These are phyloP conservation scores for Ptychodera flava DNA, from an alignment of 35 echinoderm and acorn worm species.

Conservation along the genomic window DNA sequence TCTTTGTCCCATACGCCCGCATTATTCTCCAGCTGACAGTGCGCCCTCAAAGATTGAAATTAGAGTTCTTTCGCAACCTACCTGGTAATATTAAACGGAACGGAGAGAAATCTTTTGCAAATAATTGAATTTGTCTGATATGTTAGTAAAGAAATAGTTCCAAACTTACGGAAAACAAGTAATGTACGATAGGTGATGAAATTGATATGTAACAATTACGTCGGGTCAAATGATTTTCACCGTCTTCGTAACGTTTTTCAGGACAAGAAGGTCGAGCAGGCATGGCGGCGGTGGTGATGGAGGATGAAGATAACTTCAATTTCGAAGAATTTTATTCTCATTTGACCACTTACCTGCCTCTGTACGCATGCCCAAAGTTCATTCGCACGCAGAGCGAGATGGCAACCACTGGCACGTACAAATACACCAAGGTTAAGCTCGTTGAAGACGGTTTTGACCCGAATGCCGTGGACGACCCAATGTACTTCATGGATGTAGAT, in stretches of 20 bases:
- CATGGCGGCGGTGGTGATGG: slow-evolving; percentile 27
- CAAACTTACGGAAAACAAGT: too few relatives aligned
- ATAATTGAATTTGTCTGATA: too few relatives aligned
- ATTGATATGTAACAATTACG: too few relatives aligned
- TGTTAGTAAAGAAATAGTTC: too few relatives aligned
- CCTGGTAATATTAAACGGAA: too few relatives aligned
- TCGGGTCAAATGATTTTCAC: too few relatives aligned
- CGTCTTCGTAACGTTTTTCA: not conserved
- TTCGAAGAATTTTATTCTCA: slow-evolving; percentile 39
- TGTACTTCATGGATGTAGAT: slow-evolving; percentile 54
- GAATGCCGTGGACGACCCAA: slow-evolving; percentile 29
- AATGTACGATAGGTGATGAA: too few relatives aligned
- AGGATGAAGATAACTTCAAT: slow-evolving; percentile 18
- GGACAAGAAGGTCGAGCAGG: slow-evolving; percentile 52
- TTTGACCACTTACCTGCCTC: slow-evolving; percentile 47
- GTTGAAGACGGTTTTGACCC: slow-evolving; percentile 74
- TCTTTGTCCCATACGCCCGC: too few relatives aligned
- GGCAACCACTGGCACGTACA: slow-evolving; percentile 64
- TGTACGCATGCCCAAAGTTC: slow-evolving; percentile 86
- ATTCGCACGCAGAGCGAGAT: slow-evolving; percentile 53
- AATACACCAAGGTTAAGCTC: slow-evolving; percentile 57
- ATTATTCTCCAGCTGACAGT: too few relatives aligned
- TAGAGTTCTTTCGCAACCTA: too few relatives aligned
- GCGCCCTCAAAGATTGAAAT: too few relatives aligned
- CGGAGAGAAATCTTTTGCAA: too few relatives aligned